Base-by-base conservation (phyloP, 1,140 invertebrate species). In the Drosophila virilis region DNA sequence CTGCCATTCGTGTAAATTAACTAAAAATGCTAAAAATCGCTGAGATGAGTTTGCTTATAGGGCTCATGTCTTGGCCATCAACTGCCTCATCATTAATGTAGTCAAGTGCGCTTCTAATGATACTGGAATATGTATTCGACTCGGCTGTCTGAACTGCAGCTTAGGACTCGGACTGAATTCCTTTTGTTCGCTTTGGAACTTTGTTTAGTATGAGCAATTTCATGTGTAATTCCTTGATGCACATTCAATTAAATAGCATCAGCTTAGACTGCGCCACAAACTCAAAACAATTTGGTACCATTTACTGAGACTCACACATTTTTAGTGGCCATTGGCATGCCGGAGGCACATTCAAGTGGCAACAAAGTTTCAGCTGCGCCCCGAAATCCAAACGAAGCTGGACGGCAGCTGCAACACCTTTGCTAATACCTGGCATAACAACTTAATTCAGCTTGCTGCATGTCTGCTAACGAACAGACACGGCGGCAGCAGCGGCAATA, bases 21-120 rank as follows among this genome's bases (percentile, higher is more conserved):
- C 90, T 91, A 91, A 91, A 91, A 91, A 91, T 91, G 79, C 77
- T 91, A 76, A 91, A 86, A 91, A 91, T 91, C 86, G 90, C 77
- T 67, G 80, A 45, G 79, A 86, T 86, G 82, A 86, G 82, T 86
- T 88, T 77, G 82, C 82, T 88, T 84, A 81, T 84, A 86, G 81
- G 81, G 81, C 71, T 83, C 78, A 82, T 85, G 81, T 75, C 66
- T 37, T 75, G 77, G 52, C 51, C 69, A 74, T 74, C 80, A 77
- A 76, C 76, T 80, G 71, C 17, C n/a, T 6, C 35, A 43, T 45
- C 42, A 67, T 67, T 46, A 57, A 43, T 40, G 62, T 43, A 13
- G 8, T 58, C 52, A 48, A 22, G 15, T 42, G 38, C 17, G 62
- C 37, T 48, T 67, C 64, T 67, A 73, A 73, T 73, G 64, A 73